Evolutionary conservation across 1,140 invertebrate species (phyloP), one percentile per base, ranked within the genome.

Genomic region (Drosophila littoralis): DNA sequence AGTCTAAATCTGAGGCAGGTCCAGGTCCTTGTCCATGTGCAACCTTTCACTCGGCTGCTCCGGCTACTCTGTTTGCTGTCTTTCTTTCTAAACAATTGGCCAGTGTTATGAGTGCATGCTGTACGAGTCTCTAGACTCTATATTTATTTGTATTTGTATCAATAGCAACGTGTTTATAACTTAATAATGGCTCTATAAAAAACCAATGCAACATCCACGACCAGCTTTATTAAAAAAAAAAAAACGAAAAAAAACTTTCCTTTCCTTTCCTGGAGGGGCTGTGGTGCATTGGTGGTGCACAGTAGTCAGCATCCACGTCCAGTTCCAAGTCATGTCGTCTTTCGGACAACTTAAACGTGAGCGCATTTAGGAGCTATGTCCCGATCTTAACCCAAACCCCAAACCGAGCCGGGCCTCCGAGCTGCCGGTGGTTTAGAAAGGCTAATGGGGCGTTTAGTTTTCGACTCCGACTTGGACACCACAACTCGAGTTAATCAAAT

Each of bases 111-210:
- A 42, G 22, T 55, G 17, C 35, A n/a, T 28, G 22, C 22, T 60
- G 3, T 28, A 10, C 32, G 6, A 22, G 10, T 46, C 15, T 66
- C 59, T 55, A 7, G 51, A 43, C 38, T 35, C 33, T 59, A 72
- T 88, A 88, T 86, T 86, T 86, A 86, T 86, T 88, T 86, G 79
- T 83, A 75, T 79, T 86, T 88, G 83, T 88, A 86, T 86, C 86
- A 88, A 86, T 88, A 88, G 83, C 83, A 80, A 73, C 83, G 79
- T 86, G 83, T 86, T 86, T 86, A 86, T 86, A 86, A 86, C 83
- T 86, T 86, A 86, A 86, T 86, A 86, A 86, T 86, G 83, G 83
- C 79, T 86, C 83, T 89, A 86, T 86, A 86, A 86, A 86, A 88
- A 79, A 78, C 72, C 75, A 75, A 64, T 81, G 61, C 60, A 75